phyloP scores from a whole-genome alignment of 2,113 vertebrate genomes.

The Triplophysa tibetana region DNA sequence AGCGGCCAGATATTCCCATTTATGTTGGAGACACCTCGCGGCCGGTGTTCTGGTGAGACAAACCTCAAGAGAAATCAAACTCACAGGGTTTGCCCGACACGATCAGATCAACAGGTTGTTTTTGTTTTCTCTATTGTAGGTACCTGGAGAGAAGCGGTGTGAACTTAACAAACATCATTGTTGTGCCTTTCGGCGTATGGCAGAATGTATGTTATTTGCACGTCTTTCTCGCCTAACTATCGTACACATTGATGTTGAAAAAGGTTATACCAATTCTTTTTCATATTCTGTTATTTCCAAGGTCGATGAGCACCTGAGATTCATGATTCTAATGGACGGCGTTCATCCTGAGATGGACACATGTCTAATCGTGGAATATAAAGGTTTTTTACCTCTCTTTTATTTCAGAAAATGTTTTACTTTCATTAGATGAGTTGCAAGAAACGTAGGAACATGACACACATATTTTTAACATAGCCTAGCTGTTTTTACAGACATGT shows the following conservation, averaged over 20 bases:
- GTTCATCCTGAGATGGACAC: conserved; percentile 84
- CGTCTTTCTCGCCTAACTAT: too few relatives aligned
- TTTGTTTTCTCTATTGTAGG: conserved; percentile 25
- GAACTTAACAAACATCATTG: conserved; percentile 75
- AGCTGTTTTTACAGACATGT: too few relatives aligned
- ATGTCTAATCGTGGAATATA: conserved; percentile 81
- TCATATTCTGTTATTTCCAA: conserved; percentile 39
- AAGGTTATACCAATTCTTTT: too few relatives aligned
- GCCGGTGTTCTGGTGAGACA: conserved; percentile 76
- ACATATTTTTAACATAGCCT: too few relatives aligned
- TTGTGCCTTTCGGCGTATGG: conserved; percentile 79
- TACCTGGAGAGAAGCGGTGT: conserved; percentile 73
- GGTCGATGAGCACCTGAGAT: conserved; percentile 75
- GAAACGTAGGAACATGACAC: too few relatives aligned
- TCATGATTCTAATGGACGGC: conserved; percentile 84
- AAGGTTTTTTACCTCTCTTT: conserved; percentile 65
- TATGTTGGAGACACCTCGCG: conserved; percentile 79
- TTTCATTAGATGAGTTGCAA: too few relatives aligned
- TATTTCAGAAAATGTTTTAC: too few relatives aligned
- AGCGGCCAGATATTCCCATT: conserved; percentile 73
- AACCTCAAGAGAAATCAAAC: background rate
- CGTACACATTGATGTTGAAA: background rate
- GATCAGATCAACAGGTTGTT: background rate
- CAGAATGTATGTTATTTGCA: conserved; percentile 67
- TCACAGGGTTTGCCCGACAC: background rate